Evolutionary conservation across 2,888 invertebrate species (phyloP), one percentile per base, ranked within the genome.

Genomic region (Melanotus villosus): DNA sequence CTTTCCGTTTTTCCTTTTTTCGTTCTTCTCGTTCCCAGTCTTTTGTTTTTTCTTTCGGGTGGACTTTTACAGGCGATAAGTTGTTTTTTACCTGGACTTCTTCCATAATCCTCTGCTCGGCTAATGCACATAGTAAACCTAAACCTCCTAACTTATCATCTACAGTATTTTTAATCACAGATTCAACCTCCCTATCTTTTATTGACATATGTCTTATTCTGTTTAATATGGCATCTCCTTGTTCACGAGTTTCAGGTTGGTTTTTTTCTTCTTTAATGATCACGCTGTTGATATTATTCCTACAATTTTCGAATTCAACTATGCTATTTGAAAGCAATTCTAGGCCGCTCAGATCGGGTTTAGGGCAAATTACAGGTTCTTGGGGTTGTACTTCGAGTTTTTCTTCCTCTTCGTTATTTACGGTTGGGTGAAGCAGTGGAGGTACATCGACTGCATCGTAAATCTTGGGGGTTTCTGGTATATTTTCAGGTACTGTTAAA

Each of bases 241-340:
- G 30, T 23, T 68, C 62, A 12, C 45, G 10, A 6, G 74, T 73
- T 16, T 23, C 16, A 19, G 10, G 10, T 9, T 62, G 52, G 2
- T 47, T 47, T 57, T 57, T 63, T 72, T 74, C 21, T 73, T 76
- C 72, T 62, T 72, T 82, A 30, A 80, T 83, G 10, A 73, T 30
- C 41, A 85, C 72, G 75, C 80, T 77, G 12, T 65, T 68, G 0
- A 65, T 52, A 16, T 56, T 57, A 68, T 71, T 71, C 9, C 84
- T 81, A 52, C 85, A 79, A 59, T 88, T 88, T 78, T 92, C 92
- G 75, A 92, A 91, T 77, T 93, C 93, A 64, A 92, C 93, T 68
- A 95, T 94, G 80, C 95, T 95, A 78, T 95, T 95, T 0, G 95
- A 95, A 19, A 95, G 83, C 38, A 95, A 84, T 81, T 95, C 94